These are phyloP conservation scores for Maniola hyperantus DNA, from an alignment of 2,888 invertebrate species.

Conservation along the genomic window DNA sequence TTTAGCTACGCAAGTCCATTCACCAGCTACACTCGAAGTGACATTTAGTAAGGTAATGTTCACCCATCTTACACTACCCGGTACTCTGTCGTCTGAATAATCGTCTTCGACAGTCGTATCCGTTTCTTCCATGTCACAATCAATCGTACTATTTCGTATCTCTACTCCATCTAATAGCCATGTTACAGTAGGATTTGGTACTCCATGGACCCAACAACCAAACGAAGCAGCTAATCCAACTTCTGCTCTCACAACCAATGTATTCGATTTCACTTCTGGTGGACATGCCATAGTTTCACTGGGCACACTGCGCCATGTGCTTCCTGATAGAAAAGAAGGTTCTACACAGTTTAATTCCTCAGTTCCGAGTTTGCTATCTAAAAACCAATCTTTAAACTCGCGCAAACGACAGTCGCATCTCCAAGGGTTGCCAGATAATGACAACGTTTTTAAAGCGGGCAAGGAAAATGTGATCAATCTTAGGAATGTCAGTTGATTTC, in stretches of 20 bases:
- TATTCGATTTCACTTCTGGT: slow-evolving; percentile 86
- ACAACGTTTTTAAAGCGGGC: slow-evolving; percentile 89
- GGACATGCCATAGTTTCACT: slow-evolving; percentile 91
- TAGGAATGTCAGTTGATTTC: slow-evolving; percentile 88
- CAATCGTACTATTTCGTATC: slow-evolving; percentile 72
- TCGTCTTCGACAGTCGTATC: slow-evolving; percentile 70
- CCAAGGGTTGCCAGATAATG: slow-evolving; percentile 94
- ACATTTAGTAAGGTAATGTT: slow-evolving; percentile 92
- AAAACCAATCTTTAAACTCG: slow-evolving; percentile 92
- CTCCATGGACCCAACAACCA: slow-evolving; percentile 90
- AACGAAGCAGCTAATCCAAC: slow-evolving; percentile 92
- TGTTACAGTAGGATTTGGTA: slow-evolving; percentile 91
- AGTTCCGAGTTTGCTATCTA: slow-evolving; percentile 89
- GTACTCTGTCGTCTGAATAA: slow-evolving; percentile 70
- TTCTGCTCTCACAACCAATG: slow-evolving; percentile 86
- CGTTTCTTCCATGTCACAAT: slow-evolving; percentile 75
- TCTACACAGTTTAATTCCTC: slow-evolving; percentile 88
- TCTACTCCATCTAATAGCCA: slow-evolving; percentile 90
- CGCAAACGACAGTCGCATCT: slow-evolving; percentile 93
- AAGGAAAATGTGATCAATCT: slow-evolving; percentile 85
- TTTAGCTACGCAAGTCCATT: slow-evolving; percentile 91
- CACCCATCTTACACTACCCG: slow-evolving; percentile 86
- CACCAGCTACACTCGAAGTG: slow-evolving; percentile 91
- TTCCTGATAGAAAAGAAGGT: slow-evolving; percentile 86
- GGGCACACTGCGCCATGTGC: slow-evolving; percentile 89